Base-by-base conservation (phyloP, 2,113 vertebrate genomes). In the Myotis yumanensis region DNA sequence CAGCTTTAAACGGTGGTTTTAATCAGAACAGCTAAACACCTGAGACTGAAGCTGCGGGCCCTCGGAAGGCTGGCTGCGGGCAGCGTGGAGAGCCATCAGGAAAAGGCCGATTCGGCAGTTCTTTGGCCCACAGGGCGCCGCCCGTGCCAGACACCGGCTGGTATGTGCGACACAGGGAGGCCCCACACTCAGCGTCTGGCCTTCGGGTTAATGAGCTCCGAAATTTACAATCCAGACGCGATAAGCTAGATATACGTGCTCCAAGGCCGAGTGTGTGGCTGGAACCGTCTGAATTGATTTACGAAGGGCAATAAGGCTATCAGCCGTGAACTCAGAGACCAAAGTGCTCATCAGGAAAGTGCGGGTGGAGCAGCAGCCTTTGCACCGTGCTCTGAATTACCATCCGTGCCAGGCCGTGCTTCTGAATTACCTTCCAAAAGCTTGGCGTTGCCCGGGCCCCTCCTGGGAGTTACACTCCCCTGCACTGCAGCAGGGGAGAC, bases 271-370 rank as follows among this genome's bases (percentile, higher is more conserved):
- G 18, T 71, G 32, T 35, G 48, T 5, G 17, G 66, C 17, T 25
- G 81, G 37, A 93, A 86, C 71, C 86, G 46, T 68, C 52, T 93
- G 85, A 95, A 94, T 96, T 81, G 69, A 28, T 96, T 96, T 96
- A 93, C 46, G 68, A 88, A 76, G 59, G 46, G 40, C 7, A 8
- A 94, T 97, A 94, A 90, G 25, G 30, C n/a, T 88, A 94, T 96
- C 86, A 62, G 54, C 48, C 35, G 40, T 32, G 37, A 37, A 79
- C 23, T 62, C 32, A 32, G 59, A 88, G 96, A 82, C 37, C 82
- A 86, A 95, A 96, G 93, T 88, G 86, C 95, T 94, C n/a, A 59
- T 40, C 54, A 75, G 68, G 72, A 84, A 94, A 90, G 32, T 66
- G 69, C 75, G 76, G 87, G 23, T 75, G 6, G 2, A 82, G 93